Percentiles rank a stretch among this genome's conserved stretches.
These are phyloP conservation scores for Bimastos eiseni DNA, from an alignment of 2,888 invertebrate species.

Conservation along the genomic window DNA sequence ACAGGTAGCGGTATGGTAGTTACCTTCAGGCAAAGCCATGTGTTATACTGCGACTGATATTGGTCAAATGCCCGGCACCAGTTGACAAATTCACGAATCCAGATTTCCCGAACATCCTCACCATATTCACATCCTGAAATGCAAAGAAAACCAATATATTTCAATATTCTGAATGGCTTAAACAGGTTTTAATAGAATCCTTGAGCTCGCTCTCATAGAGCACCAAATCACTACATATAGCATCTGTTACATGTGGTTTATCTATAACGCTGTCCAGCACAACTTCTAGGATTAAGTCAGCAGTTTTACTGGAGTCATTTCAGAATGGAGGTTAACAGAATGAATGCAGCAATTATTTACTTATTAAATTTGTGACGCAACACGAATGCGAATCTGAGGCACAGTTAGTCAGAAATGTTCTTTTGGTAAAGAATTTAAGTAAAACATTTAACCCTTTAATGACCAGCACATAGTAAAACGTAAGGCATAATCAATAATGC, in stretches of 20 bases:
- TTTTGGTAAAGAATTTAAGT: no score
- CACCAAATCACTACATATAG: not conserved
- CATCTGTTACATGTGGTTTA: not conserved
- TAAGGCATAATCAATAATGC: no score
- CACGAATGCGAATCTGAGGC: no score
- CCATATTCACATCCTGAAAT: conserved; percentile 20
- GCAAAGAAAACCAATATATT: not conserved
- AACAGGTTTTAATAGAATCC: not conserved
- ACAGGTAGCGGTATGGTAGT: not conserved
- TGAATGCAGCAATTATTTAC: no score
- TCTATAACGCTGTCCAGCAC: not conserved
- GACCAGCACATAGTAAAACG: no score
- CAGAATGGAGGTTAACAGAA: not conserved
- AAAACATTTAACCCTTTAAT: no score
- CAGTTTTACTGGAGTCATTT: not conserved
- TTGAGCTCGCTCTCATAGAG: not conserved
- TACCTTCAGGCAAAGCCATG: conserved; percentile 19
- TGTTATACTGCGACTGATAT: conserved; percentile 17
- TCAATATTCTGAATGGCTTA: not conserved
- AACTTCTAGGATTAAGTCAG: not conserved
- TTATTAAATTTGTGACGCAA: no score
- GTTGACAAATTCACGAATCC: conserved; percentile 24
- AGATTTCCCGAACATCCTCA: conserved; percentile 15
- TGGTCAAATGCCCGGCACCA: conserved; percentile 8
- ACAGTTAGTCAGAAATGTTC: no score